These are phyloP conservation scores for Drosophila jambulina DNA, from an alignment of 1,140 invertebrate species.

Conservation along the genomic window DNA sequence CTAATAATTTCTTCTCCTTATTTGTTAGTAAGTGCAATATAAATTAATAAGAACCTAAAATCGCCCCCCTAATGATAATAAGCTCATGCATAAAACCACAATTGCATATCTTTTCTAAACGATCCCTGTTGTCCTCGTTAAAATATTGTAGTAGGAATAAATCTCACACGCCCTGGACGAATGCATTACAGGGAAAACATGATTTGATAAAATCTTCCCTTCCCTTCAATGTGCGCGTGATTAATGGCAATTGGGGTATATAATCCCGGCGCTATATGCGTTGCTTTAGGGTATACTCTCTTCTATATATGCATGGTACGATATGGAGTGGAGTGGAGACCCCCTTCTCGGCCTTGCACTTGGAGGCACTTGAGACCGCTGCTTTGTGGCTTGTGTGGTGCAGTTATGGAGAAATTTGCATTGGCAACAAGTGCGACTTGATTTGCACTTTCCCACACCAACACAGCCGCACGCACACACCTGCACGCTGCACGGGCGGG, in stretches of 20 bases:
- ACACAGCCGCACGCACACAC: constrained; percentile 50
- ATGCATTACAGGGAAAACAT: constrained; percentile 14
- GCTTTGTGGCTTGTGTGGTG: constrained; percentile 32
- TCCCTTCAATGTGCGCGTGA: constrained; percentile 9
- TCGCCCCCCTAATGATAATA: neutral
- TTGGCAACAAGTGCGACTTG: constrained; percentile 65
- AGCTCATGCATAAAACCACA: constrained; percentile 3
- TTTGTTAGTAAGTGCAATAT: neutral
- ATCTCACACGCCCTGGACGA: constrained; percentile 10
- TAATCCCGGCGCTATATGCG: constrained; percentile 20
- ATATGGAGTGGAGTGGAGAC: neutral
- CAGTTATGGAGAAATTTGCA: constrained; percentile 80
- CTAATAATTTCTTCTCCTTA: neutral
- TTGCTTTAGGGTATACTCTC: constrained; percentile 10
- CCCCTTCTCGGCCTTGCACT: constrained; percentile 17
- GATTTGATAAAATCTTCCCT: constrained; percentile 8
- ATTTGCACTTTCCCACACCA: constrained; percentile 76
- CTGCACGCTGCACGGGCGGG: constrained; percentile 10
- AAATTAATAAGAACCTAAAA: neutral
- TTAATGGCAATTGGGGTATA: constrained; percentile 11
- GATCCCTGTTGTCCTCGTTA: constrained; percentile 11
- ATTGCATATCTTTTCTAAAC: constrained; percentile 8
- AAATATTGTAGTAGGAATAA: constrained; percentile 4
- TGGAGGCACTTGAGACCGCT: constrained; percentile 1
- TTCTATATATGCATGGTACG: neutral